Base-by-base conservation (phyloP, 1,140 invertebrate species). In the Hypothenemus hampei region DNA sequence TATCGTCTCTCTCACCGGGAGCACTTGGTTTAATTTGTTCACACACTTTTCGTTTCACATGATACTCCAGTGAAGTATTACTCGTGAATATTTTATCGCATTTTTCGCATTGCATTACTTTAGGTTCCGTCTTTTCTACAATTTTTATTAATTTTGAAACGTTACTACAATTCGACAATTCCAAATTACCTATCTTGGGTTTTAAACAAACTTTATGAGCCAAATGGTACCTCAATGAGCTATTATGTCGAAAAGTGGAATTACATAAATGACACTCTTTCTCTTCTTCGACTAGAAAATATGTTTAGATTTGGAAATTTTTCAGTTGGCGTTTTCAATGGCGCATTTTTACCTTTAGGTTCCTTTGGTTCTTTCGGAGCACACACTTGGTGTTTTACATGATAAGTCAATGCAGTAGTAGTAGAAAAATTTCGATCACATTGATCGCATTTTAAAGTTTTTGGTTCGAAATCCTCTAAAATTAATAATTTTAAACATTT, bases 61-160 rank as follows among this genome's bases (percentile, higher is more conserved):
- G 58, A 22, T 57, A 60, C 2, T 52, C 49, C 15, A 57, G 20
- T 1, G 53, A 56, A n/a, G 43, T 48, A 15, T 52, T 60, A 13
- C 53, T 60, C 3, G 58, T 53, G 18, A 57, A 57, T 13, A 57
- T 22, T 24, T 51, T 57, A 13, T 57, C 55, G 26, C 55, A 57
- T 23, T 51, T 50, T 46, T 57, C 55, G 29, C 55, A 57, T 16
- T 50, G 55, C 3, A 57, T 23, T 6, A 47, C 10, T 31, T 51
- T 50, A 10, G 55, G 46, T 36, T 57, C 55, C 5, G 45, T 18
- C 23, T 57, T 45, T n/a, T 56, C 53, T 48, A 41, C 5, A 55
- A 55, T 23, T 13, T 21, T 33, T 24, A 26, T 15, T 26, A 24
- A 8, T 24, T 35, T 35, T 22, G n/a, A n/a, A 43, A 11, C 26